A percentile compares a stretch with the other conserved stretches of the same genome.
phyloP scores from a whole-genome alignment of 2,797 vertebrate species.

The Todus mexicanus region DNA sequence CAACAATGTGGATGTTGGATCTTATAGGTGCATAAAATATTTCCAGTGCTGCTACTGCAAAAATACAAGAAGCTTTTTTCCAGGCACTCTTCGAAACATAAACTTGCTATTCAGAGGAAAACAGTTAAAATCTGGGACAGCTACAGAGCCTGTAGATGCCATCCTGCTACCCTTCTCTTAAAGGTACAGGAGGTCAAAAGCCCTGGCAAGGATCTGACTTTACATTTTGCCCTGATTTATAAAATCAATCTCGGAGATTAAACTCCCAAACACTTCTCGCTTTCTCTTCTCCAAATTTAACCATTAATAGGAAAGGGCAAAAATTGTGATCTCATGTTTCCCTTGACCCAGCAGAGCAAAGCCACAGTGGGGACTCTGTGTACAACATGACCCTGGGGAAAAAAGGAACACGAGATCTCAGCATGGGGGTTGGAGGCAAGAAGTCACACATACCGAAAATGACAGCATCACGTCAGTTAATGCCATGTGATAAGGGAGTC shows the following conservation, averaged over 20 bases:
- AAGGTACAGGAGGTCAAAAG: constrained; percentile 13
- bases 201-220: not conserved
- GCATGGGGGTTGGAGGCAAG: constrained; percentile 59
- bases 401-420: constrained; percentile 71
- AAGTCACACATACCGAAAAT: constrained; percentile 50
- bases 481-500: constrained; percentile 2
- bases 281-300: constrained; percentile 41
- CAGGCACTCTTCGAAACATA: not conserved
- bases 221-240: not conserved
- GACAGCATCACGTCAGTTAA: not conserved
- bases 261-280: not conserved
- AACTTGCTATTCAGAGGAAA: constrained; percentile 20
- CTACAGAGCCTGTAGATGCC: not conserved
- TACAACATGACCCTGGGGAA: constrained; percentile 71
- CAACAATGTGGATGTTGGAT: not conserved
- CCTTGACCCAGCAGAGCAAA: constrained; percentile 76
- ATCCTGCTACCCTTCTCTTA: constrained; percentile 4
- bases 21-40: not conserved
- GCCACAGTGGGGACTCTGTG: constrained; percentile 81
- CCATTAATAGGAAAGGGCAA: constrained; percentile 36
- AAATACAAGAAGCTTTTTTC: constrained; percentile 12
- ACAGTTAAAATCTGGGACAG: constrained; percentile 35
- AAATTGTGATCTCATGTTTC: constrained; percentile 64
- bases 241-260: not conserved
- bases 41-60: not conserved